phyloP scores from a whole-genome alignment of 2,888 invertebrate species.

The Creontiades dilutus region DNA sequence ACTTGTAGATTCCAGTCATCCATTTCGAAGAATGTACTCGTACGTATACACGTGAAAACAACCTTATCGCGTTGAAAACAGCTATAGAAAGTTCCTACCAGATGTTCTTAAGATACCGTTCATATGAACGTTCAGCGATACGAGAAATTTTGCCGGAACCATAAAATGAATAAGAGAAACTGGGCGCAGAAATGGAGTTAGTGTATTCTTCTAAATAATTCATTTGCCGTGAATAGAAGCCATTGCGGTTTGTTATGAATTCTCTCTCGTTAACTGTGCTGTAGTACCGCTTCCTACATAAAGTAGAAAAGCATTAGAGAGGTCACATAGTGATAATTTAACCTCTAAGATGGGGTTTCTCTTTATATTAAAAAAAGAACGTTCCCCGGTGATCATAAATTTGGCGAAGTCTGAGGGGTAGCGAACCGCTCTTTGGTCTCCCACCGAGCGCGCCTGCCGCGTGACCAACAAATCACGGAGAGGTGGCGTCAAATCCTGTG shows the following conservation, averaged over 20 bases:
- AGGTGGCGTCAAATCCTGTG: conserved; percentile 31
- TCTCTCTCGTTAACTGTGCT: conserved; percentile 11
- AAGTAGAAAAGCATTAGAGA: background rate
- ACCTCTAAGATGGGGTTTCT: conserved; percentile 1
- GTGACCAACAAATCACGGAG: conserved; percentile 29
- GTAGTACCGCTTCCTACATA: background rate
- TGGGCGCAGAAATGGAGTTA: too few species aligned
- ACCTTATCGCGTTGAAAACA: too few species aligned
- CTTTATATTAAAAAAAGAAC: background rate
- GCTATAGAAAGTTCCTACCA: too few species aligned
- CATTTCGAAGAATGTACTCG: too few species aligned
- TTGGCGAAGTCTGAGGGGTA: background rate
- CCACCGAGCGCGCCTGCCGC: background rate
- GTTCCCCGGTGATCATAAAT: conserved; percentile 13
- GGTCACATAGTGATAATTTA: conserved; percentile 26
- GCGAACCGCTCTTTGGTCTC: conserved; percentile 1
- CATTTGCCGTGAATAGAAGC: background rate
- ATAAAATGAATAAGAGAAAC: too few species aligned
- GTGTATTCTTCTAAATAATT: too few species aligned
- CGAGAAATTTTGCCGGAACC: too few species aligned
- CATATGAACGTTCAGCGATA: too few species aligned
- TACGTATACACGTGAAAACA: too few species aligned
- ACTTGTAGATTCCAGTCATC: too few species aligned
- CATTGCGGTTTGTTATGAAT: conserved; percentile 11
- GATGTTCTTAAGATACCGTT: too few species aligned